Percentiles rank a stretch among this genome's conserved stretches.
Conservation (phyloP, 2,113 vertebrate species). For the Pangasianodon gigas region DNA sequence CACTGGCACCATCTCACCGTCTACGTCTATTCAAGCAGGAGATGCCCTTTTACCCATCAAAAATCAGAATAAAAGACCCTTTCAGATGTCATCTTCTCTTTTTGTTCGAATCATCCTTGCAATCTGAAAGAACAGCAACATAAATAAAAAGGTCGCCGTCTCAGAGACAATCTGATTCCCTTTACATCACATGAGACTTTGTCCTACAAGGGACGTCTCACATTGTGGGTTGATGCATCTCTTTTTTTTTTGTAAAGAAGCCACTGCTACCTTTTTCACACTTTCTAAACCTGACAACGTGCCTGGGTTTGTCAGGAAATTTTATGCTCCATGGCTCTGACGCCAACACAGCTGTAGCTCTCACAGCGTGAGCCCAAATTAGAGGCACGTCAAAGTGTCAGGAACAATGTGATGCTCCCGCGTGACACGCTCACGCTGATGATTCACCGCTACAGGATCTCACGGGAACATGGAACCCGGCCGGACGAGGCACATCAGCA, state of each 20-base stretch:
- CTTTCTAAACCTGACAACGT: constrained; percentile 4
- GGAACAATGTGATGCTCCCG: constrained; percentile 5
- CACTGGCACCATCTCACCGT: neutral
- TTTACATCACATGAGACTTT: neutral
- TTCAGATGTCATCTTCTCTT: neutral
- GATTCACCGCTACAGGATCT: constrained; percentile 10
- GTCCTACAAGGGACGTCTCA: neutral
- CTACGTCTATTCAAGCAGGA: constrained; percentile 17
- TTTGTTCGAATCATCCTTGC: neutral
- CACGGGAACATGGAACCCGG: neutral
- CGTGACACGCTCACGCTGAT: neutral
- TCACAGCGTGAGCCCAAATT: constrained; percentile 26
- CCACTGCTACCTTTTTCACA: neutral
- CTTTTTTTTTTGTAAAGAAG: neutral
- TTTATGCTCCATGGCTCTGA: constrained; percentile 35
- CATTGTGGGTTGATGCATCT: neutral
- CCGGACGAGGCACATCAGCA: constrained; percentile 21
- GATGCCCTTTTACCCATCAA: constrained; percentile 31
- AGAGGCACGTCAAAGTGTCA: constrained; percentile 31
- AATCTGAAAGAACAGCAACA: neutral
- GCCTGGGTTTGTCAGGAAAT: constrained; percentile 17
- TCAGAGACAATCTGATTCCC: neutral
- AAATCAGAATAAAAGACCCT: constrained; percentile 26
- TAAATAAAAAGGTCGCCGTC: constrained; percentile 24
- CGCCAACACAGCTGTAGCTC: constrained; percentile 44